Evolutionary conservation across 2,888 invertebrate species (phyloP).

Genomic region (Homarus gammarus): DNA sequence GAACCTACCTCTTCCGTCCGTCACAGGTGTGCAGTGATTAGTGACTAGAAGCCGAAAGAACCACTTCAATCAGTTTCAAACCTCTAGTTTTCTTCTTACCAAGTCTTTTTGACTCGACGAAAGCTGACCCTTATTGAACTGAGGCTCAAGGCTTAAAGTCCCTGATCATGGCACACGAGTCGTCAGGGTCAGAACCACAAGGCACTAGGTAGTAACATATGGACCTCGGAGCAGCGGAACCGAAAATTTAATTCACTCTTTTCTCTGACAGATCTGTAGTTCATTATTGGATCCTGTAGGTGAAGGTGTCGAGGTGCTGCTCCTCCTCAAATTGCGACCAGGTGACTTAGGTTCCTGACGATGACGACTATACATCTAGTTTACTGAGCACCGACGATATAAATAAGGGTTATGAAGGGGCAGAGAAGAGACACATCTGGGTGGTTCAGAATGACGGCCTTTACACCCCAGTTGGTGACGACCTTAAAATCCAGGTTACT

Average conservation of each 20-base stretch:
- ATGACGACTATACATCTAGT: slow-evolving; percentile 25
- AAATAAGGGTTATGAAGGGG: background rate
- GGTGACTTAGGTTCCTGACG: slow-evolving; percentile 29
- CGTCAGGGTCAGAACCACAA: slow-evolving; percentile 47
- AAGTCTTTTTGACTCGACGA: background rate
- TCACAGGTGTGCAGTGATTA: slow-evolving; percentile 24
- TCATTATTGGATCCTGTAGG: background rate
- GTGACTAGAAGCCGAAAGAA: slow-evolving; percentile 43
- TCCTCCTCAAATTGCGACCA: slow-evolving; percentile 46
- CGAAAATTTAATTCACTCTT: background rate
- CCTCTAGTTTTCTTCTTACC: background rate
- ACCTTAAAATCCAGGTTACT: background rate
- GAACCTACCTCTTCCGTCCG: slow-evolving; percentile 46
- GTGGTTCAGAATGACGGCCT: background rate
- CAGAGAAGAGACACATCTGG: background rate
- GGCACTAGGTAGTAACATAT: slow-evolving; percentile 52
- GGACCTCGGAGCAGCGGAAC: slow-evolving; percentile 32
- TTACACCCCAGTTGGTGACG: background rate
- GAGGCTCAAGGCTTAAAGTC: slow-evolving; percentile 47
- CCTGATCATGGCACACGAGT: slow-evolving; percentile 45
- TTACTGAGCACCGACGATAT: background rate
- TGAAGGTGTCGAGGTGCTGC: background rate
- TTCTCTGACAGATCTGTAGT: too few relatives aligned
- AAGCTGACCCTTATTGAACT: slow-evolving; percentile 54
- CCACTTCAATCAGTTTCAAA: slow-evolving; percentile 63